These are phyloP conservation scores for Discoglossus pictus DNA, from an alignment of 2,797 vertebrate species.

Conservation along the genomic window DNA sequence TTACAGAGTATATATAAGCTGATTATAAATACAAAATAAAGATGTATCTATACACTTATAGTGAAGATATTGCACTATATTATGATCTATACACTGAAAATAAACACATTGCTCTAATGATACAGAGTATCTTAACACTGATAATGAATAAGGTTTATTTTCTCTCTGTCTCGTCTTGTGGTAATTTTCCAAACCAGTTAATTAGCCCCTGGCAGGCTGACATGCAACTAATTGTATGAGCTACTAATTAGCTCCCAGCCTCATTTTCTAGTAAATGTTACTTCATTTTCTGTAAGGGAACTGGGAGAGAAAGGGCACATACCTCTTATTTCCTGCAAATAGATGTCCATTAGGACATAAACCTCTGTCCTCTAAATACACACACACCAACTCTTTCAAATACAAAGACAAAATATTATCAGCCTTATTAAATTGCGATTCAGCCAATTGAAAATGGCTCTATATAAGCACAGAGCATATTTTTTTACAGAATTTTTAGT, in stretches of 20 bases:
- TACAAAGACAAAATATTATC: too few relatives aligned
- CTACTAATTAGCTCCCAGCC: slow-evolving; percentile 49
- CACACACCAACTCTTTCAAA: neutral
- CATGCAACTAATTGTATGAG: slow-evolving; percentile 48
- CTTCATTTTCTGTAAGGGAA: slow-evolving; percentile 17
- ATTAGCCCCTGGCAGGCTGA: slow-evolving; percentile 48
- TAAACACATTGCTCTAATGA: too few relatives aligned
- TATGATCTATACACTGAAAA: too few relatives aligned
- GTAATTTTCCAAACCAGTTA: slow-evolving; percentile 51
- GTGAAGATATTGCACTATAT: too few relatives aligned
- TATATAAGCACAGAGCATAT: too few relatives aligned
- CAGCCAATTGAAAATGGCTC: too few relatives aligned
- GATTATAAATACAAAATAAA: too few relatives aligned
- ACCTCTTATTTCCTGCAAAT: neutral
- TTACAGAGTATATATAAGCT: too few relatives aligned
- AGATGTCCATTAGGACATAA: neutral
- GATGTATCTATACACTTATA: too few relatives aligned
- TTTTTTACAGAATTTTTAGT: too few relatives aligned
- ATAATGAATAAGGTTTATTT: slow-evolving; percentile 40
- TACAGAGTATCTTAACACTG: slow-evolving; percentile 15
- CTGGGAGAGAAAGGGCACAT: neutral
- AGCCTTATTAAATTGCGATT: too few relatives aligned
- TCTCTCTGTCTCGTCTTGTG: slow-evolving; percentile 33
- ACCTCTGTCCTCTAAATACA: neutral
- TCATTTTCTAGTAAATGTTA: slow-evolving; percentile 31